These are phyloP conservation scores for Saccostrea cuccullata DNA, from an alignment of 1,140 invertebrate genomes.

Conservation along the genomic window DNA sequence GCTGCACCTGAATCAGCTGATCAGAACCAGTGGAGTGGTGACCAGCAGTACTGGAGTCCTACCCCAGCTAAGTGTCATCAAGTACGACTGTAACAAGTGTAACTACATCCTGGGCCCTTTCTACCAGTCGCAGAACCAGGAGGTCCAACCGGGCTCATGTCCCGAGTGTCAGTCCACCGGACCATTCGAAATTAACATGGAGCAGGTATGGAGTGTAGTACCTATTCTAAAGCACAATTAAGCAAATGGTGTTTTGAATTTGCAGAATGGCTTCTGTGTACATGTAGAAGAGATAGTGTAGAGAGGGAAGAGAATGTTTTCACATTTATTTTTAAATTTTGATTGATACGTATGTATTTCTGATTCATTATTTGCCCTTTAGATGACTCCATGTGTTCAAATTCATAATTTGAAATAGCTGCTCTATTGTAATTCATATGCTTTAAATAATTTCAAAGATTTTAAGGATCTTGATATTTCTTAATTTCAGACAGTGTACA, in stretches of 20 bases:
- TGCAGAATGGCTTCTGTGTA: not conserved
- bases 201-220: conserved; percentile 86
- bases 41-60: conserved; percentile 96
- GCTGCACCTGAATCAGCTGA: conserved; percentile 95
- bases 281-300: not conserved
- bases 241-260: too few relatives aligned
- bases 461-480: not conserved
- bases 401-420: too few relatives aligned
- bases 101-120: conserved; percentile 97
- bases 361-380: too few relatives aligned
- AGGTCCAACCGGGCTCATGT: conserved; percentile 97
- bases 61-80: conserved; percentile 96
- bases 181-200: conserved; percentile 89
- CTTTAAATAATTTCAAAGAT: not conserved
- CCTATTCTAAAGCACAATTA: not conserved
- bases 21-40: conserved; percentile 96
- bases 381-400: too few relatives aligned
- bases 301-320: not conserved
- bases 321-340: not conserved
- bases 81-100: conserved; percentile 98
- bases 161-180: conserved; percentile 98
- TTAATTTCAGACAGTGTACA: conserved; percentile 91
- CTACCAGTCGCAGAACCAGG: conserved; percentile 92
- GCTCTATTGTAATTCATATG: too few relatives aligned
- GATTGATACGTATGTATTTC: too few relatives aligned